Conservation (phyloP, 2,113 vertebrate species). For the Orthonyx spaldingii region DNA sequence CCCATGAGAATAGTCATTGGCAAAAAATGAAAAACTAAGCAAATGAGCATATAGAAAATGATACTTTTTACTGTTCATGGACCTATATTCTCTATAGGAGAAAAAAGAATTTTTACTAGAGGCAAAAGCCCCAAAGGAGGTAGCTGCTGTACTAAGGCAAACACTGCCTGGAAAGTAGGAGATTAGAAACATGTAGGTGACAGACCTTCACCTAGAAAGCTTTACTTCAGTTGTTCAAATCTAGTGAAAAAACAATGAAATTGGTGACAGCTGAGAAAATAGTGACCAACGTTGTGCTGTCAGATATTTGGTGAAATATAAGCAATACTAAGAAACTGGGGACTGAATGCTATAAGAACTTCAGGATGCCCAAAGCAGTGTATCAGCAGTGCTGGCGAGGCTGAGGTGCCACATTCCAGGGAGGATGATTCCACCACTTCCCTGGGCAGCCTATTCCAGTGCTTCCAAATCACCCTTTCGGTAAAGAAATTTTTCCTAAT, state of each 20-base stretch:
- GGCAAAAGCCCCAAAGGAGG: not conserved
- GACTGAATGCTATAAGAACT: not conserved
- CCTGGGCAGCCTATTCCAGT: not conserved
- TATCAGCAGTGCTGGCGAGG: accelerated
- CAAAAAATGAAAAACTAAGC: not conserved
- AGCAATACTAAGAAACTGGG: not conserved
- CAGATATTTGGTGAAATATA: not conserved
- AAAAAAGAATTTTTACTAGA: not conserved
- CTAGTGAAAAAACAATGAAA: not conserved
- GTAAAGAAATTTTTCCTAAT: not conserved
- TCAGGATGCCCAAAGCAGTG: not conserved
- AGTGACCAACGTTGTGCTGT: not conserved
- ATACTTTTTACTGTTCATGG: not conserved
- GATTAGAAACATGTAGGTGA: not conserved
- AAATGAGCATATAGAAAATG: not conserved
- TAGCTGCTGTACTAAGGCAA: not conserved
- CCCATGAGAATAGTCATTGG: not conserved
- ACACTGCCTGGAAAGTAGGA: not conserved
- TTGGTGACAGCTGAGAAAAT: not conserved
- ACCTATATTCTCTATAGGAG: not conserved
- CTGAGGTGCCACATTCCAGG: not conserved
- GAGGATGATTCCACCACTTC: not conserved
- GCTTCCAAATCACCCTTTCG: not conserved
- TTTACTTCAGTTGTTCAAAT: not conserved
- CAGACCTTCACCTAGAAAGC: not conserved